These are phyloP conservation scores for Colistium nudipinnis DNA, from an alignment of 2,113 vertebrate genomes.

Conservation along the genomic window DNA sequence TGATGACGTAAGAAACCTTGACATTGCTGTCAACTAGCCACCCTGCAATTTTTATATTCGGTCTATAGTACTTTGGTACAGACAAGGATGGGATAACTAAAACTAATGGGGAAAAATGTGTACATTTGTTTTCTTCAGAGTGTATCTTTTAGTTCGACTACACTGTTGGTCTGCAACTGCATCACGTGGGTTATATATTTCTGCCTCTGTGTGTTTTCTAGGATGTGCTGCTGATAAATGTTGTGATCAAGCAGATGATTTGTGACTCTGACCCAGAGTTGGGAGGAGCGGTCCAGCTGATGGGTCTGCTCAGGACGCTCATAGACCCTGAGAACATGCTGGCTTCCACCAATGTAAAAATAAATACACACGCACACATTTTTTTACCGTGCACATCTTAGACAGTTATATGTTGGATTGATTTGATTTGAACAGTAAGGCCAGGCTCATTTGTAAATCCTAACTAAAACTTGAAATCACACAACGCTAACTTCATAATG, in stretches of 20 bases:
- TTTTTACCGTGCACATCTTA: neutral
- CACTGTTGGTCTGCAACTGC: too few relatives aligned
- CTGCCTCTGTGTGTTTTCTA: slow-evolving; percentile 53
- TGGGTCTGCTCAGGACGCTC: slow-evolving; percentile 96
- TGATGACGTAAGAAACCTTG: slow-evolving; percentile 90
- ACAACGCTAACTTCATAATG: too few relatives aligned
- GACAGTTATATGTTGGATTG: neutral
- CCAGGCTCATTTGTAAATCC: neutral
- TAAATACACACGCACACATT: neutral
- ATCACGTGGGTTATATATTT: neutral
- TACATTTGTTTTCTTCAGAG: too few relatives aligned
- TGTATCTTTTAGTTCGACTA: too few relatives aligned
- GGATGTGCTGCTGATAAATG: slow-evolving; percentile 99
- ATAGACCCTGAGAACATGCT: slow-evolving; percentile 99
- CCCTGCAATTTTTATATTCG: neutral
- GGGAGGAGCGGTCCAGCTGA: slow-evolving; percentile 96
- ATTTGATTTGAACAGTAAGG: neutral
- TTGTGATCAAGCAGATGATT: slow-evolving; percentile 99
- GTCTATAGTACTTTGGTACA: neutral
- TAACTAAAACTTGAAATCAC: neutral
- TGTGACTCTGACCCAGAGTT: slow-evolving; percentile 97
- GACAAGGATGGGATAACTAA: neutral
- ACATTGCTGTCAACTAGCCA: neutral
- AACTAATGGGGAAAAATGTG: neutral
- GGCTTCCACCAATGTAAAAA: slow-evolving; percentile 92